These are phyloP conservation scores for Chymomyza amoena DNA, from an alignment of 2,888 invertebrate genomes.

Conservation along the genomic window DNA sequence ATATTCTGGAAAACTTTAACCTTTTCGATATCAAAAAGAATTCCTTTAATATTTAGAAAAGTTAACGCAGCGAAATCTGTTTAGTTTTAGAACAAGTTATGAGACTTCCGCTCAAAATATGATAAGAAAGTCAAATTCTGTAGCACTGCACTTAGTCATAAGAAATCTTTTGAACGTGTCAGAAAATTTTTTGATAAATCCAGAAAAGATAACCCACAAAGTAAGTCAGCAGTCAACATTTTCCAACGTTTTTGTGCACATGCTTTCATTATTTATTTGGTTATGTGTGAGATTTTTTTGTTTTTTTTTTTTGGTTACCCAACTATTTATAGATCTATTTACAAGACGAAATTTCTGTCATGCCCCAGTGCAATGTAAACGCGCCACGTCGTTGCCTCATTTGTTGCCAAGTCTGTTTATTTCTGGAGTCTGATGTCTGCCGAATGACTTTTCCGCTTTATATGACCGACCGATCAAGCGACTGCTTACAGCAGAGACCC, in stretches of 20 bases:
- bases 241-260: slow-evolving; percentile 7
- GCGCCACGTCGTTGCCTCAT: not conserved
- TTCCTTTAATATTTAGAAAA: no score
- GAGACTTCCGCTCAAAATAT: no score
- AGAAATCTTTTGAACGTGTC: no score
- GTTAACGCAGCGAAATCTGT: no score
- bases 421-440: slow-evolving; percentile 55
- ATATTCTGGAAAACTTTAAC: no score
- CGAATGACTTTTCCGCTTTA: slow-evolving; percentile 64
- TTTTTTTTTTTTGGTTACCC: slow-evolving; percentile 20
- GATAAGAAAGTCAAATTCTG: no score
- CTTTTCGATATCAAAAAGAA: no score
- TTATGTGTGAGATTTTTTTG: not conserved
- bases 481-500: not conserved
- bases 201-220: slow-evolving; percentile 10
- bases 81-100: no score
- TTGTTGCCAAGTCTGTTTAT: slow-evolving; percentile 59
- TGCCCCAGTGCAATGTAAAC: slow-evolving; percentile 30
- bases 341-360: slow-evolving; percentile 50
- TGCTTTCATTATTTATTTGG: slow-evolving; percentile 11
- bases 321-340: slow-evolving; percentile 58
- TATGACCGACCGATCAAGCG: not conserved
- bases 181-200: no score
- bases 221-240: slow-evolving; percentile 12
- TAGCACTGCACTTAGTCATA: no score